phyloP scores from a whole-genome alignment of 2,888 invertebrate genomes.

The Incurvaria masculella region DNA sequence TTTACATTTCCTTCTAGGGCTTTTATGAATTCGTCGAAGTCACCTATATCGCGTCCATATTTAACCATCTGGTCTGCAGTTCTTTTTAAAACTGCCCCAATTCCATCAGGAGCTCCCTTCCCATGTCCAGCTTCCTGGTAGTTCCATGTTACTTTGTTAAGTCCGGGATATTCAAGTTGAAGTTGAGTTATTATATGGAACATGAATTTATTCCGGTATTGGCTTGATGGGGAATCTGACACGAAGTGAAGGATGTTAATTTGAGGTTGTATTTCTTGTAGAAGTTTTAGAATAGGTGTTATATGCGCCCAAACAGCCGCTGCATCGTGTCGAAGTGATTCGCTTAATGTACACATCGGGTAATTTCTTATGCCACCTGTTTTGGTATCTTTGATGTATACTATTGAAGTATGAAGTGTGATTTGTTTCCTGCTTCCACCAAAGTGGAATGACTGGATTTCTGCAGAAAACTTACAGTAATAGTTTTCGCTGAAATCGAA shows the following conservation, averaged over 20 bases:
- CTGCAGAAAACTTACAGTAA: conserved; percentile 1
- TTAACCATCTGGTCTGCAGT: conserved; percentile 7
- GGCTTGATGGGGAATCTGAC: conserved; percentile 9
- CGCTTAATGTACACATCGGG: conserved; percentile 5
- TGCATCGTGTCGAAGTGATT: conserved; percentile 5
- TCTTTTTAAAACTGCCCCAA: no score
- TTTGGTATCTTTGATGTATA: conserved; percentile 3
- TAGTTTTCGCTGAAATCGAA: conserved; percentile 6
- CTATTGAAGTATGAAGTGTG: conserved; percentile 6
- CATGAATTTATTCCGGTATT: conserved; percentile 10
- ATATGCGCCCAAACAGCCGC: background rate
- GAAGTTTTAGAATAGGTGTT: background rate
- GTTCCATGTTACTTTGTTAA: conserved; percentile 9
- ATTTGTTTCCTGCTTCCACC: conserved; percentile 3
- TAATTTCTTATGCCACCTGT: conserved; percentile 4
- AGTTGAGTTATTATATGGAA: conserved; percentile 11
- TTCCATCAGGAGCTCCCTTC: no score
- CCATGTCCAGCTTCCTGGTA: conserved; percentile 8
- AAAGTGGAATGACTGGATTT: conserved; percentile 6
- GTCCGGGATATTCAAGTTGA: conserved; percentile 6
- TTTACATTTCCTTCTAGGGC: background rate
- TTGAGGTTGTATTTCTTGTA: background rate
- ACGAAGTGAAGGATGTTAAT: conserved; percentile 6
- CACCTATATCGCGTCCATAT: background rate
- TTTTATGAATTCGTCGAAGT: background rate